phyloP scores from a whole-genome alignment of 2,113 vertebrate species.

The Aspidoscelis tigris region DNA sequence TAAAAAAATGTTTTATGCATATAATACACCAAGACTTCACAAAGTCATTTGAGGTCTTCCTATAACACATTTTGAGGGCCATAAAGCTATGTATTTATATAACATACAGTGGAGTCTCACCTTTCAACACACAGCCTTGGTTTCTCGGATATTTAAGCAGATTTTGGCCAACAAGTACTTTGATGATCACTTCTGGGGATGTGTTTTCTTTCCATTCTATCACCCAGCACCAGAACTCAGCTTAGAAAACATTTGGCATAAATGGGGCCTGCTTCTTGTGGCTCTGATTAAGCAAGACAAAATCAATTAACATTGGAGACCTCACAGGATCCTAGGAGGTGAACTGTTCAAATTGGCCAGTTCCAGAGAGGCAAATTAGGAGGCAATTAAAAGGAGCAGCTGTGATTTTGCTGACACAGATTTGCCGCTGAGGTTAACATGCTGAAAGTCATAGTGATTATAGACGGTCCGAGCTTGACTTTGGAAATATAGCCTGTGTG shows the following conservation, averaged over 20 bases:
- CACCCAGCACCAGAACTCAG: constrained; percentile 43
- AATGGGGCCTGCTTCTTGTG: constrained; percentile 56
- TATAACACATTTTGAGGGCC: constrained; percentile 4
- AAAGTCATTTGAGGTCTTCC: constrained; percentile 40
- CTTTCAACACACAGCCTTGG: constrained; percentile 29
- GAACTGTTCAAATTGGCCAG: constrained; percentile 78
- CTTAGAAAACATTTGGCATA: constrained; percentile 56
- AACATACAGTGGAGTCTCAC: constrained; percentile 50
- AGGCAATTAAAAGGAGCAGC: constrained; percentile 73
- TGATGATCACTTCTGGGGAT: constrained; percentile 20
- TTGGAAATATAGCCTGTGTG: neutral
- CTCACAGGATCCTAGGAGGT: constrained; percentile 70
- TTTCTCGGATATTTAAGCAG: constrained; percentile 37
- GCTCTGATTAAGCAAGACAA: constrained; percentile 76
- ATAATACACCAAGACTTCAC: constrained; percentile 20
- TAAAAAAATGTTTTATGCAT: constrained; percentile 1
- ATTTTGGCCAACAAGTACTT: constrained; percentile 36
- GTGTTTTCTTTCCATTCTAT: constrained; percentile 55
- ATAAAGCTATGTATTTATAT: constrained; percentile 11
- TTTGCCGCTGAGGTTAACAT: constrained; percentile 40
- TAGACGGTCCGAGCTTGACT: neutral
- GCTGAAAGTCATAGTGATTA: neutral
- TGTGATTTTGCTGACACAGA: constrained; percentile 45
- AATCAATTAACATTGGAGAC: constrained; percentile 76
- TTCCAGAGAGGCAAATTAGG: constrained; percentile 75